Percentiles rank a stretch among this genome's conserved stretches.
These are phyloP conservation scores for Athene noctua DNA, from an alignment of 2,113 vertebrate genomes.

Conservation along the genomic window DNA sequence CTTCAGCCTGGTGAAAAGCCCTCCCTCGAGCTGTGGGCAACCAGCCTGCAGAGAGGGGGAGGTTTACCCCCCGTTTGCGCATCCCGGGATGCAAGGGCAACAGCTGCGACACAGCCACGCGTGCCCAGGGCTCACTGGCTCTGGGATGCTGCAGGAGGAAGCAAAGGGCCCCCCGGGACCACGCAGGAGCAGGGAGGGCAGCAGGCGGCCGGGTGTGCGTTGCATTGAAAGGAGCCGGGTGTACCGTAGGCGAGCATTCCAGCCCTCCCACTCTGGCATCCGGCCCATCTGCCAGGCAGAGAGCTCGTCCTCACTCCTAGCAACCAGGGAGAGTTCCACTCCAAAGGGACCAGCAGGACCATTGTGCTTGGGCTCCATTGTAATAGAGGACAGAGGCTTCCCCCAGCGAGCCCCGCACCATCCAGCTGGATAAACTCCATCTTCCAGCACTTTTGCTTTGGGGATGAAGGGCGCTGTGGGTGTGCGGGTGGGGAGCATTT, in stretches of 20 bases:
- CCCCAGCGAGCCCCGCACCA: rapidly evolving
- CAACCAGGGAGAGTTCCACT: neutral
- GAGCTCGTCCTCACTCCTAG: rapidly evolving
- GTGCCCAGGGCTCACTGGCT: neutral
- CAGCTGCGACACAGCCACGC: neutral
- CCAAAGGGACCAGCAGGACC: neutral
- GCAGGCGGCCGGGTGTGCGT: rapidly evolving
- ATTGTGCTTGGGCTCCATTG: neutral
- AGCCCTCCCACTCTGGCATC: neutral
- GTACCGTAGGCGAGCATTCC: rapidly evolving
- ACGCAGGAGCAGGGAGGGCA: neutral
- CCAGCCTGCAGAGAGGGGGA: neutral
- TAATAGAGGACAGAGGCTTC: neutral
- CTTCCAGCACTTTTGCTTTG: neutral
- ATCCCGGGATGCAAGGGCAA: neutral
- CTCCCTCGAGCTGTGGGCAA: rapidly evolving
- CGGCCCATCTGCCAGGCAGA: neutral
- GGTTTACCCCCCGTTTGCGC: neutral
- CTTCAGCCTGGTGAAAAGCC: neutral
- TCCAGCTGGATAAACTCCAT: neutral
- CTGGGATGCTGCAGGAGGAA: neutral
- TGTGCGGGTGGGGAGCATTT: neutral
- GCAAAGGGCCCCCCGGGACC: neutral
- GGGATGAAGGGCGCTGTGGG: neutral
- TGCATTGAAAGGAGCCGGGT: neutral